These are phyloP conservation scores for Ceramica pisi DNA, from an alignment of 2,888 invertebrate genomes.

Conservation along the genomic window DNA sequence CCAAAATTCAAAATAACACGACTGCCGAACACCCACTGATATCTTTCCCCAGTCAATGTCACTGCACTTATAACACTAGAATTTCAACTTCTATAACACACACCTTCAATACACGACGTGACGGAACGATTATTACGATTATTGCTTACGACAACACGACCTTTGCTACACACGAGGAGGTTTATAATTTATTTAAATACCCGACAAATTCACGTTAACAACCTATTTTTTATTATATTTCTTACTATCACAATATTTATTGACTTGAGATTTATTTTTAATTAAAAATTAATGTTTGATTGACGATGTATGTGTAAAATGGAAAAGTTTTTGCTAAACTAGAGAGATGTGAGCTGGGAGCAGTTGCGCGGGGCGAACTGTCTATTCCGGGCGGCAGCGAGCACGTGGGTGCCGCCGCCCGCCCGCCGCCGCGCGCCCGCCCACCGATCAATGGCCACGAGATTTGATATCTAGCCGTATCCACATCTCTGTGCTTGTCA, in stretches of 20 bases:
- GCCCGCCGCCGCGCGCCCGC: constrained; percentile 77
- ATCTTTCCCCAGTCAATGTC: constrained; percentile 69
- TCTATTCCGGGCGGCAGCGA: constrained; percentile 87
- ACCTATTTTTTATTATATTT: constrained; percentile 29
- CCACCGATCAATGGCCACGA: constrained; percentile 87
- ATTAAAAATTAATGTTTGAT: constrained; percentile 28
- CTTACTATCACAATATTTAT: constrained; percentile 62
- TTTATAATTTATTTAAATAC: constrained; percentile 50
- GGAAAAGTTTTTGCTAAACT: constrained; percentile 53
- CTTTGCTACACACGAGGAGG: constrained; percentile 59
- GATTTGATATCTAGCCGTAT: constrained; percentile 80
- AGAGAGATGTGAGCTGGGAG: constrained; percentile 75
- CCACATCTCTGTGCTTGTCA: constrained; percentile 55
- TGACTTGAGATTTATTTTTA: constrained; percentile 41
- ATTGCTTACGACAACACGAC: constrained; percentile 67
- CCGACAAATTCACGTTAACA: constrained; percentile 31
- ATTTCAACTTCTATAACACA: constrained; percentile 38
- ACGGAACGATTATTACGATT: constrained; percentile 54
- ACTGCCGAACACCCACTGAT: constrained; percentile 68
- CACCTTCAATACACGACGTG: constrained; percentile 47
- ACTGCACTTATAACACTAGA: constrained; percentile 59
- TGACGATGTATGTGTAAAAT: constrained; percentile 64
- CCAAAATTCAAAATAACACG: constrained; percentile 73
- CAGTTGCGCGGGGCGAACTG: constrained; percentile 85
- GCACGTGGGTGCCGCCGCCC: constrained; percentile 86